Base-by-base conservation (phyloP, 2,888 invertebrate genomes). In the Thymelicus lineola region DNA sequence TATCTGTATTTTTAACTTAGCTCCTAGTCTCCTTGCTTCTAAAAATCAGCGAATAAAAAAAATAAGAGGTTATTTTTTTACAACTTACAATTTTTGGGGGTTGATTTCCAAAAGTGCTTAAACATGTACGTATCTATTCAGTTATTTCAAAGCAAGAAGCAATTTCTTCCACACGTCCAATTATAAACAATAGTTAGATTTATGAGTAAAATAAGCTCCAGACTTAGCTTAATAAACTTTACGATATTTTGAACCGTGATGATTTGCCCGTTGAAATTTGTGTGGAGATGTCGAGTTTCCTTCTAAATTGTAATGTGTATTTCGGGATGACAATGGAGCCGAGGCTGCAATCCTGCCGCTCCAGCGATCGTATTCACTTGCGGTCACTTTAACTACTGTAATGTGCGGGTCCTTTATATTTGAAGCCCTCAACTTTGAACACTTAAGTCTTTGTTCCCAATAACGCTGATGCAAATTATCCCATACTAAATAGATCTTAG, bases 331-430 rank as follows among this genome's bases (percentile, higher is more conserved):
- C 81, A 83, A 84, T 81, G 73, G 81, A 73, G 73, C 67, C 69
- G 58, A 69, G 71, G 73, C 71, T 73, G 78, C 80, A 81, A 79
- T 82, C 79, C 79, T 80, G 78, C 78, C 81, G 82, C 79, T 79
- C 79, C 78, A 81, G 76, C 82, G 81, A 76, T 78, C 82, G 79
- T 79, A 83, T 85, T 86, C 84, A 82, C 78, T 77, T 74, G 82
- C 85, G 88, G 85, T 87, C 87, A 87, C 84, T 86, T 82, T 80
- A 83, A 83, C 84, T 83, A 81, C 79, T 76, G 76, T 79, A 81
- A 86, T 82, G 85, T 87, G 87, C 87, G 88, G 87, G 86, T 82
- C 83, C 86, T 86, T 85, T 87, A 86, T 88, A 80, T 73, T 73
- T 77, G 79, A 82, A 81, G 83, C 82, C 82, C 82, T 79, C 80